These are phyloP conservation scores for Athalia rosae DNA, from an alignment of 2,888 invertebrate genomes.

Conservation along the genomic window DNA sequence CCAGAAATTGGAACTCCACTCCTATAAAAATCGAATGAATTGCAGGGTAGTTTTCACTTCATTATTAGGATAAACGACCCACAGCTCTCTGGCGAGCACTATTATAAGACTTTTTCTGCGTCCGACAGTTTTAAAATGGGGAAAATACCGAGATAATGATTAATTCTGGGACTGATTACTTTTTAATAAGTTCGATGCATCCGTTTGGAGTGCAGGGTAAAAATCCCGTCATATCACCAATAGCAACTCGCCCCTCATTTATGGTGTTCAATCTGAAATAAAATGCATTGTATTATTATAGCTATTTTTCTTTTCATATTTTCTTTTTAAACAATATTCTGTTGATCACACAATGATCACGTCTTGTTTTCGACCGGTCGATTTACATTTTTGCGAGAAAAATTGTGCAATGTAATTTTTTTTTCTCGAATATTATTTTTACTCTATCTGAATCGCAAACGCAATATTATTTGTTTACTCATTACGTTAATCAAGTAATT, in stretches of 20 bases:
- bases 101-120: too few species aligned
- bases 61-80: too few species aligned
- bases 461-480: not conserved
- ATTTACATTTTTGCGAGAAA: not conserved
- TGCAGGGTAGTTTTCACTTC: too few species aligned
- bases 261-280: conserved; percentile 85
- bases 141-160: not conserved
- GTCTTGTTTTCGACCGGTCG: too few species aligned
- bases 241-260: conserved; percentile 94
- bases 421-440: not conserved
- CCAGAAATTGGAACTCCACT: conserved; percentile 87
- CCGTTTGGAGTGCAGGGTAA: conserved; percentile 98
- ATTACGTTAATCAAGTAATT: not conserved
- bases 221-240: conserved; percentile 92
- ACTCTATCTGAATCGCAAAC: not conserved
- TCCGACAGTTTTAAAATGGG: not conserved
- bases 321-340: not conserved
- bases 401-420: not conserved
- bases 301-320: not conserved
- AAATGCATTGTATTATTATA: not conserved
- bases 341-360: too few species aligned
- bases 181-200: conserved; percentile 92
- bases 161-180: conserved; percentile 65
- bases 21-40: conserved; percentile 62
- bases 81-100: too few species aligned